phyloP scores from a whole-genome alignment of 1,140 invertebrate genomes.

The Leptinotarsa lineolata region DNA sequence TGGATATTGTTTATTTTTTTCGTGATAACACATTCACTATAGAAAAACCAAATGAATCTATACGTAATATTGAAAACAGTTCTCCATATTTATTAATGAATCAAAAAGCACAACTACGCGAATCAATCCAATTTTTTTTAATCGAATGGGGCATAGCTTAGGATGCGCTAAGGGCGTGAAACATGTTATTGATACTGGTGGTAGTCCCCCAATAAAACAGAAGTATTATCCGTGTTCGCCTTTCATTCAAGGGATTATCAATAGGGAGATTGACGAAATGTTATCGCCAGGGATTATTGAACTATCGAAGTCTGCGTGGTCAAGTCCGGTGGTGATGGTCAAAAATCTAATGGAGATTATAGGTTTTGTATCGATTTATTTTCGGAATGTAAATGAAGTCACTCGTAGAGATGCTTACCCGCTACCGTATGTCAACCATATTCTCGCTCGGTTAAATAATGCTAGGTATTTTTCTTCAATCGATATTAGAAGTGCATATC shows the following conservation, averaged over 20 bases:
- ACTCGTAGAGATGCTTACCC: slow-evolving; percentile 56
- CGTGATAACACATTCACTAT: not conserved
- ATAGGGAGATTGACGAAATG: slow-evolving; percentile 36
- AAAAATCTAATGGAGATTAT: slow-evolving; percentile 53
- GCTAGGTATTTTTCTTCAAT: slow-evolving; percentile 50
- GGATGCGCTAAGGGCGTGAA: no score
- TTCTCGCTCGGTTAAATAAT: slow-evolving; percentile 24
- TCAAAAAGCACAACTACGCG: no score
- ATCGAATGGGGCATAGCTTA: no score
- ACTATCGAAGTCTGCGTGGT: slow-evolving; percentile 56
- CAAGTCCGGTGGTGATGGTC: slow-evolving; percentile 58
- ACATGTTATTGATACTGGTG: no score
- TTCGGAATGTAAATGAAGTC: slow-evolving; percentile 51
- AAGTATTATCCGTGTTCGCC: not conserved
- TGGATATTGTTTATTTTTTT: slow-evolving; percentile 15
- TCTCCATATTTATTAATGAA: no score
- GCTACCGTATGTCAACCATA: slow-evolving; percentile 57
- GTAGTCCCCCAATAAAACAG: not conserved
- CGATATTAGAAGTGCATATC: slow-evolving; percentile 9
- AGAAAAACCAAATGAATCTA: no score
- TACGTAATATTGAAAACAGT: no score
- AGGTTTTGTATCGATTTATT: slow-evolving; percentile 60
- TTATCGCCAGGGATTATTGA: slow-evolving; percentile 52
- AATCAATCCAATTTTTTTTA: no score
- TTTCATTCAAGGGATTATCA: not conserved